phyloP scores from a whole-genome alignment of 2,797 vertebrate species.

The Siniperca scherzeri region DNA sequence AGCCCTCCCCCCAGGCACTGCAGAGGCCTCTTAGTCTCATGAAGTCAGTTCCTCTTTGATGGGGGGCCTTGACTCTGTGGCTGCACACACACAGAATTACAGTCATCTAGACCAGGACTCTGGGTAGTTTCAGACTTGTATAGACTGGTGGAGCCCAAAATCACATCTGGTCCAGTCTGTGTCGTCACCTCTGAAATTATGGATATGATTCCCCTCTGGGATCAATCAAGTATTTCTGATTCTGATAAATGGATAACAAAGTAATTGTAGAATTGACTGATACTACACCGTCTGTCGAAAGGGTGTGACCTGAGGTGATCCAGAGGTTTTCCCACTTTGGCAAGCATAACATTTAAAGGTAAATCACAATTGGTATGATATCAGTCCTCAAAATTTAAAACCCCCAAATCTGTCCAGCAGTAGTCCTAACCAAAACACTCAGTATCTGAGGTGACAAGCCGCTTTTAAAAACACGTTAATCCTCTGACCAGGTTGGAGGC shows the following conservation, averaged over 20 bases:
- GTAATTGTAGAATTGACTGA: neutral
- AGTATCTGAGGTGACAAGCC: neutral
- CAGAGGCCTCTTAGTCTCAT: conserved; percentile 56
- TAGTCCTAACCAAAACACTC: neutral
- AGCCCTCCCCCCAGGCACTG: conserved; percentile 38
- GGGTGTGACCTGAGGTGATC: neutral
- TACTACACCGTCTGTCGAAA: neutral
- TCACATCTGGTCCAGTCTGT: conserved; percentile 4
- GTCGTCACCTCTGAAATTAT: neutral
- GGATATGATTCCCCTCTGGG: neutral
- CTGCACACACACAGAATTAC: conserved; percentile 38
- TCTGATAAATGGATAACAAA: neutral
- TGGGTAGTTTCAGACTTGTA: conserved; percentile 10
- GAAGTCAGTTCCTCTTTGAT: conserved; percentile 75
- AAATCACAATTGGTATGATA: neutral
- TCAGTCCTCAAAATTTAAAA: neutral
- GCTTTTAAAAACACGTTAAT: conserved; percentile 24
- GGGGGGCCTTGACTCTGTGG: conserved; percentile 51
- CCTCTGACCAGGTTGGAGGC: conserved; percentile 34
- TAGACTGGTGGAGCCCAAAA: neutral
- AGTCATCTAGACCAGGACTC: conserved; percentile 34
- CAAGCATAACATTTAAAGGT: neutral
- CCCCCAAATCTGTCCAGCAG: neutral
- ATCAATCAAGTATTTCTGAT: no score
- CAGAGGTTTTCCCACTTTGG: neutral